Conservation (phyloP, 1,140 invertebrate species). For the Saccostrea echinata region DNA sequence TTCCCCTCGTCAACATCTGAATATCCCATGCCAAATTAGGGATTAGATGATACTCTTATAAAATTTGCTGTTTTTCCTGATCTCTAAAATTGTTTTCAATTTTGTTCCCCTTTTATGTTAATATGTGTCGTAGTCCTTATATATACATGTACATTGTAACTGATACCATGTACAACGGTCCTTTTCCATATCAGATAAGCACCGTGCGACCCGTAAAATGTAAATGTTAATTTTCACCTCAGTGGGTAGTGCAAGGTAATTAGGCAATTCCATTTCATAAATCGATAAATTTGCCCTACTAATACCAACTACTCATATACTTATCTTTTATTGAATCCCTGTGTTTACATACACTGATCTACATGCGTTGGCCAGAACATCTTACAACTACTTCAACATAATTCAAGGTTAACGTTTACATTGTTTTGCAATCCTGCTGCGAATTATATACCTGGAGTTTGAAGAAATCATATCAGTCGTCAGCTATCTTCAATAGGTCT, state of each 20-base stretch:
- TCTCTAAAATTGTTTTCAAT: too few relatives aligned
- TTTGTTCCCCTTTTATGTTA: too few relatives aligned
- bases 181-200: background rate
- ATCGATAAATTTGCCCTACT: slow-evolving; percentile 25
- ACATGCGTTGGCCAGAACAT: background rate
- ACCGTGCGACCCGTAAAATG: background rate
- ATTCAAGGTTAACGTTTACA: slow-evolving; percentile 17
- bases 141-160: too few relatives aligned
- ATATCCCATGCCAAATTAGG: too few relatives aligned
- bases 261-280: slow-evolving; percentile 26
- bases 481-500: background rate
- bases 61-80: too few relatives aligned
- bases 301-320: slow-evolving; percentile 6
- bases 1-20: too few relatives aligned
- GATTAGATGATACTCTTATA: too few relatives aligned
- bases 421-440: slow-evolving; percentile 11
- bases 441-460: slow-evolving; percentile 14
- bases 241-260: background rate
- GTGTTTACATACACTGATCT: background rate
- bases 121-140: too few relatives aligned
- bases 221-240: background rate
- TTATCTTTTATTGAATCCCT: slow-evolving; percentile 13
- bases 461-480: slow-evolving; percentile 5
- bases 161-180: too few relatives aligned
- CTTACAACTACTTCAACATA: slow-evolving; percentile 2